These are phyloP conservation scores for Drosophila cognata DNA, from an alignment of 2,888 invertebrate species.

Conservation along the genomic window DNA sequence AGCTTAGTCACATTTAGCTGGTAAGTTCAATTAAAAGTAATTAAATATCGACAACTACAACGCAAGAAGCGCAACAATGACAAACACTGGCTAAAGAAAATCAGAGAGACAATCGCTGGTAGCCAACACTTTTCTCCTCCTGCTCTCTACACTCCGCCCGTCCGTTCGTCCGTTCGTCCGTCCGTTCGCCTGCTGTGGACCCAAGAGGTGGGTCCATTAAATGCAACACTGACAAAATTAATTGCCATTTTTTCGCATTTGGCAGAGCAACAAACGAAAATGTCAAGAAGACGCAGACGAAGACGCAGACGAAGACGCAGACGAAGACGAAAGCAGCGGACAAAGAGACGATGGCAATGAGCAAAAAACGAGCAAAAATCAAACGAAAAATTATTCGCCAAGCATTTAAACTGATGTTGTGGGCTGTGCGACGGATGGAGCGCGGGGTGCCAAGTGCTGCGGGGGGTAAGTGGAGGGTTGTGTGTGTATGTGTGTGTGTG, in stretches of 20 bases:
- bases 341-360: slow-evolving; percentile 22
- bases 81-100: slow-evolving; percentile 9
- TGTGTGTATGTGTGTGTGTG: neutral
- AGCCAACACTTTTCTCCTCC: neutral
- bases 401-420: slow-evolving; percentile 43
- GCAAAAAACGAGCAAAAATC: slow-evolving; percentile 40
- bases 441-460: neutral
- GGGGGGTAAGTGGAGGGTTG: neutral
- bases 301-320: slow-evolving; percentile 16
- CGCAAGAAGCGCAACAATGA: neutral
- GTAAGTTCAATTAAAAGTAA: slow-evolving; percentile 70
- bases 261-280: slow-evolving; percentile 83
- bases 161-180: neutral
- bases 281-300: slow-evolving; percentile 68
- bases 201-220: slow-evolving; percentile 63
- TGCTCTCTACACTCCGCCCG: neutral
- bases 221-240: slow-evolving; percentile 82
- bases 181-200: neutral
- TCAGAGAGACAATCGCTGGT: slow-evolving; percentile 14
- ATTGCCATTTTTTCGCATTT: slow-evolving; percentile 82
- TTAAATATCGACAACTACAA: slow-evolving; percentile 47
- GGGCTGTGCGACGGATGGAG: neutral
- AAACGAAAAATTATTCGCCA: slow-evolving; percentile 48
- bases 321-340: slow-evolving; percentile 26
- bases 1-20: slow-evolving; percentile 41